These are phyloP conservation scores for Enhydra lutris DNA, from an alignment of 2,113 vertebrate species.

Conservation along the genomic window DNA sequence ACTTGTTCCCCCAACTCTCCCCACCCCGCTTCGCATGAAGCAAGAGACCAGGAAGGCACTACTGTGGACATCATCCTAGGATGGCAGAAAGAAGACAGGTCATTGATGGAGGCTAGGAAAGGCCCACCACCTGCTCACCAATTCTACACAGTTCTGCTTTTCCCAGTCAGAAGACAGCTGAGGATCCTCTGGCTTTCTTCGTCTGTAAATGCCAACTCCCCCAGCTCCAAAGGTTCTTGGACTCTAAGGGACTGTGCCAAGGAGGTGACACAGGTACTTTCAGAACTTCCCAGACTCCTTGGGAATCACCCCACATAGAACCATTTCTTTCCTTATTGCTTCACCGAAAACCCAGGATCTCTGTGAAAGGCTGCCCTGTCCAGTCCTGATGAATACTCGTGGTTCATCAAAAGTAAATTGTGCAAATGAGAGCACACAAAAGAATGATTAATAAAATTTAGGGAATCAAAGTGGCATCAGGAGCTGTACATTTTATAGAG, in stretches of 20 bases:
- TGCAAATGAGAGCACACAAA: slow-evolving; percentile 50
- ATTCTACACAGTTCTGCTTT: background rate
- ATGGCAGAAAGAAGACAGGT: background rate
- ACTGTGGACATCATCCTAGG: background rate
- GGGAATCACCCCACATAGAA: background rate
- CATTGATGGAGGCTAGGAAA: background rate
- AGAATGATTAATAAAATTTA: slow-evolving; percentile 69
- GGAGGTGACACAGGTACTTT: background rate
- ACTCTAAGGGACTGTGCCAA: accelerated
- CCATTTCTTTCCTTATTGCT: background rate
- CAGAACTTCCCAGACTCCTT: background rate
- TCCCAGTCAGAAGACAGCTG: background rate
- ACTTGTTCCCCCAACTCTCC: background rate
- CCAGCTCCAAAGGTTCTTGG: background rate
- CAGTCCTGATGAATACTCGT: background rate
- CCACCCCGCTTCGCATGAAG: background rate
- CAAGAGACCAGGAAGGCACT: background rate
- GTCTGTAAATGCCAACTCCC: background rate
- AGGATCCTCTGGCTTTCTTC: background rate
- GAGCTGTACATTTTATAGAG: slow-evolving; percentile 43
- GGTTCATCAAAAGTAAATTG: slow-evolving; percentile 73
- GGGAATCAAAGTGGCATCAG: slow-evolving; percentile 57
- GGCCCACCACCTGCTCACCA: background rate
- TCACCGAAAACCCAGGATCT: slow-evolving; percentile 33
- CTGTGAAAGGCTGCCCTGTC: slow-evolving; percentile 6